Conservation (phyloP, 1,140 invertebrate genomes). For the Adoxophyes honmai region DNA sequence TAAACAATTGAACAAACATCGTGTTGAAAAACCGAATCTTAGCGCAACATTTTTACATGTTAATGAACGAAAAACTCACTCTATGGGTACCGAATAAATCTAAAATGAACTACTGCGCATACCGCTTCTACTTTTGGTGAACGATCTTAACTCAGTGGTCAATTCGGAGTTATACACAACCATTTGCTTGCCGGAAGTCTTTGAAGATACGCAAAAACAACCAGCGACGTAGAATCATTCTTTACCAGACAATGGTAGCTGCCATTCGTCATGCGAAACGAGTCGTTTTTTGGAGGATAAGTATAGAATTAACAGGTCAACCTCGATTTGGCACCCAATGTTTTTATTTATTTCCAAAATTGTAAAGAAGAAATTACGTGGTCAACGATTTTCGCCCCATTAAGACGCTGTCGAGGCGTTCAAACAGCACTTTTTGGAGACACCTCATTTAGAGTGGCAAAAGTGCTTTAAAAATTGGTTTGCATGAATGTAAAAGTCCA, state of each 20-base stretch:
- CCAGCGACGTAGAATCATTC: neutral
- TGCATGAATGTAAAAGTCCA: neutral
- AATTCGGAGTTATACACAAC: neutral
- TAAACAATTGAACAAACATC: too few species aligned
- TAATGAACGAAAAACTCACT: too few species aligned
- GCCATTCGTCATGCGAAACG: neutral
- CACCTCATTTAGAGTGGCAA: neutral
- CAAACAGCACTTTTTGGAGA: neutral
- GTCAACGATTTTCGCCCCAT: neutral
- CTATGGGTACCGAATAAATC: too few species aligned
- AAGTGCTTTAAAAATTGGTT: neutral
- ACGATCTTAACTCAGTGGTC: too few species aligned
- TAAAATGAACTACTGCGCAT: too few species aligned
- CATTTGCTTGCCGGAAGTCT: neutral
- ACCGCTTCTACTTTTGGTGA: too few species aligned
- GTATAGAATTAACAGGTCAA: neutral
- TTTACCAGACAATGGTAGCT: neutral
- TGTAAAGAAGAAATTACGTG: too few species aligned
- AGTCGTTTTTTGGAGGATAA: neutral
- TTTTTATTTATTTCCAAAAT: neutral
- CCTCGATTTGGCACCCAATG: neutral
- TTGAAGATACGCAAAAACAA: neutral
- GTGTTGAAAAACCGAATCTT: too few species aligned
- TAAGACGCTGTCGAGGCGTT: too few species aligned
- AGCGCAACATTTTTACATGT: too few species aligned